Conservation (phyloP, 2,888 invertebrate species). For the Scaptomyza tumidula region DNA sequence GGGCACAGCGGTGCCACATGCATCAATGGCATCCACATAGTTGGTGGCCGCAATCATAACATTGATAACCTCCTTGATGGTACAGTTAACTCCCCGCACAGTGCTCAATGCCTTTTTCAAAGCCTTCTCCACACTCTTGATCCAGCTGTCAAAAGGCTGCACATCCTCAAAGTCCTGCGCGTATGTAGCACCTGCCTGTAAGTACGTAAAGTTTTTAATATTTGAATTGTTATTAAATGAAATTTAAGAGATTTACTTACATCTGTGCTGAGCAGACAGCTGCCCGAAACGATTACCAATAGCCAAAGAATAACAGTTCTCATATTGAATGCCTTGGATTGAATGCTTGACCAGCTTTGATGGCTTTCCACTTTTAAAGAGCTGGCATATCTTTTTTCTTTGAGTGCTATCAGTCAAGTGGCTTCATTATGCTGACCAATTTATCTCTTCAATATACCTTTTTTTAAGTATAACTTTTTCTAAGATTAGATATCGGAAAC, state of each 20-base stretch:
- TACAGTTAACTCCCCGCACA: constrained; percentile 37
- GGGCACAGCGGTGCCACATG: constrained; percentile 32
- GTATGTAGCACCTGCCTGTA: constrained; percentile 32
- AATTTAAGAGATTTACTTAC: constrained; percentile 30
- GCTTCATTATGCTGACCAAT: neutral
- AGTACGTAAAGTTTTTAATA: neutral
- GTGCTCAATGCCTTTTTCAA: constrained; percentile 31
- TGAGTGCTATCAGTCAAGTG: constrained; percentile 20
- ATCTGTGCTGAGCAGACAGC: constrained; percentile 47
- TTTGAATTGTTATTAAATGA: neutral
- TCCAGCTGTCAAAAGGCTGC: constrained; percentile 16
- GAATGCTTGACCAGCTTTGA: constrained; percentile 2
- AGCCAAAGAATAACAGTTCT: constrained; percentile 51
- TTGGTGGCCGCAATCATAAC: constrained; percentile 28
- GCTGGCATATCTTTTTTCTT: constrained; percentile 10
- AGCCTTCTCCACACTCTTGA: constrained; percentile 12
- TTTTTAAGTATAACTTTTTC: neutral
- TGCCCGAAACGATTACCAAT: constrained; percentile 40
- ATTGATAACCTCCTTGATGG: constrained; percentile 16
- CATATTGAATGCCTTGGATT: constrained; percentile 33
- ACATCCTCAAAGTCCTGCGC: constrained; percentile 10
- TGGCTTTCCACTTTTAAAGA: constrained; percentile 29
- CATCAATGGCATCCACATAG: constrained; percentile 20
- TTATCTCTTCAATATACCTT: neutral
- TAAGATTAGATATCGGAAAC: constrained; percentile 6